These are phyloP conservation scores for Clarias gariepinus DNA, from an alignment of 2,113 vertebrate species.

Conservation along the genomic window DNA sequence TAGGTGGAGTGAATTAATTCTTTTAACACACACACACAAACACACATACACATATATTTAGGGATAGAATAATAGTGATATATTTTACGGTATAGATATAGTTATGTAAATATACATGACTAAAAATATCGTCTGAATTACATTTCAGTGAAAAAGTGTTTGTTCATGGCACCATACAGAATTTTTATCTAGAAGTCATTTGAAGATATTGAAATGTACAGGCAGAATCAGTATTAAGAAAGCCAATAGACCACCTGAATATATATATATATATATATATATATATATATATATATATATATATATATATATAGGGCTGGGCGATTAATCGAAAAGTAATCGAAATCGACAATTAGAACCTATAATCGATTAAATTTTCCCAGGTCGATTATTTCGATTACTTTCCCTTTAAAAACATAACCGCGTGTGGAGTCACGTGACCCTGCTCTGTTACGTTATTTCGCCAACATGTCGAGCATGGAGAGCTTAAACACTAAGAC, in stretches of 20 bases:
- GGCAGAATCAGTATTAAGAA: background rate
- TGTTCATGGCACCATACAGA: background rate
- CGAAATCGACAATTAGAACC: too few relatives aligned
- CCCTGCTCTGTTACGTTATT: too few relatives aligned
- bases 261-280: background rate
- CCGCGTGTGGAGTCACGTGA: too few relatives aligned
- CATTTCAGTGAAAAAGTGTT: background rate
- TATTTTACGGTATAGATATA: background rate
- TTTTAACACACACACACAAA: background rate
- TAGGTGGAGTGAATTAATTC: background rate
- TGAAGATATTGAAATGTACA: background rate
- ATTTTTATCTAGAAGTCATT: slow-evolving; percentile 3
- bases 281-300: too few relatives aligned
- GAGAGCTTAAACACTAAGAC: too few relatives aligned
- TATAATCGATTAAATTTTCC: too few relatives aligned
- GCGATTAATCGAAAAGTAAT: too few relatives aligned
- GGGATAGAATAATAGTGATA: background rate
- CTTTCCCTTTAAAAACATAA: too few relatives aligned
- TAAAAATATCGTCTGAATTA: background rate
- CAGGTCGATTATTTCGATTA: too few relatives aligned
- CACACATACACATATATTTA: background rate
- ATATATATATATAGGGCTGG: too few relatives aligned
- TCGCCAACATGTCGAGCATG: too few relatives aligned
- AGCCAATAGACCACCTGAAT: background rate
- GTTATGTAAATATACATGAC: background rate